Evolutionary conservation across 2,113 vertebrate species (phyloP).

Genomic region (Rallus limicola): DNA sequence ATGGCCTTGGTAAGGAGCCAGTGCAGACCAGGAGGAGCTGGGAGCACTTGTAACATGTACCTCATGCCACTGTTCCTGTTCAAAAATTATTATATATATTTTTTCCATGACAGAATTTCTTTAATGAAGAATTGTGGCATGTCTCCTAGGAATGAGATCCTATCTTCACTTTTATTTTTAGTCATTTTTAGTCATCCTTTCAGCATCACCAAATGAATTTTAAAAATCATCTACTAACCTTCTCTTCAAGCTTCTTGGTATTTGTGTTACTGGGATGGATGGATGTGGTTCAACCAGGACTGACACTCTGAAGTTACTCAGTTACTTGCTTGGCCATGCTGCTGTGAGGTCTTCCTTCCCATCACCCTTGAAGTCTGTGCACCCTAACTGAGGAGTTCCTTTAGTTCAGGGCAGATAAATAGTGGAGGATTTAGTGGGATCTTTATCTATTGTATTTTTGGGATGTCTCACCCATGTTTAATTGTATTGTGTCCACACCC

Average conservation of each 20-base stretch:
- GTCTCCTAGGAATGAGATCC: background rate
- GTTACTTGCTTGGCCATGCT: background rate
- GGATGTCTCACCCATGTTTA: background rate
- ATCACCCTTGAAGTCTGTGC: background rate
- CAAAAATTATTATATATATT: background rate
- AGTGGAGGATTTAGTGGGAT: background rate
- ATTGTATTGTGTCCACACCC: background rate
- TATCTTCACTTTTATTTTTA: background rate
- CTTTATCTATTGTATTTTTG: background rate
- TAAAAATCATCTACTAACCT: background rate
- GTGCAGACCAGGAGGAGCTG: background rate
- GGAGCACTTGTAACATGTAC: background rate
- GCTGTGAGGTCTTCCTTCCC: background rate
- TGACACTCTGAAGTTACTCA: background rate
- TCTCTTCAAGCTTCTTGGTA: background rate
- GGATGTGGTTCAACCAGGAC: no score
- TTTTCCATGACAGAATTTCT: background rate
- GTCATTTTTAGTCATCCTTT: background rate
- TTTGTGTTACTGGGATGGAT: background rate
- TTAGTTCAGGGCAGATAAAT: background rate
- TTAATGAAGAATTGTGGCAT: background rate
- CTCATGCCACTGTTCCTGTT: background rate
- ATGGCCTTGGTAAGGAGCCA: background rate
- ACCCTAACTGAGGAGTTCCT: background rate
- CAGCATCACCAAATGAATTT: background rate